Evolutionary conservation across 1,140 invertebrate species (phyloP), one percentile per base, ranked within the genome.

Genomic region (Drosophila baimaii): DNA sequence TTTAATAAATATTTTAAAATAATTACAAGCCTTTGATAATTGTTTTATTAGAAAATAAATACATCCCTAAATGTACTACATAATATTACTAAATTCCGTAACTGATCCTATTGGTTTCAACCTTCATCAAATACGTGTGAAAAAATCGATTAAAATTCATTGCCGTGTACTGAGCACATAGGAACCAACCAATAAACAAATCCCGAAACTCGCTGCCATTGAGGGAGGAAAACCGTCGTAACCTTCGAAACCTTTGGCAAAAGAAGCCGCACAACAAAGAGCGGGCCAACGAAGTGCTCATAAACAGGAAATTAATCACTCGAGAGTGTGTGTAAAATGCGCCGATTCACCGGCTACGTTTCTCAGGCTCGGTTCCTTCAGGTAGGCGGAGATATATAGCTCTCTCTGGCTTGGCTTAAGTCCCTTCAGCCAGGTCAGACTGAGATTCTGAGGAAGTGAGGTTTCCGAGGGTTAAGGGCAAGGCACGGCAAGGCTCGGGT

Each of bases 231-330:
- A 70, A 56, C 43, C 35, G 56, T 52, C 25, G 46, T 68, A 70
- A 63, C 49, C 52, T 63, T 52, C 46, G 49, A 49, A 52, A 55
- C 56, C 58, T 56, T 69, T 39, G 35, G 25, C 17, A 70, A 77
- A 77, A 70, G 82, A 85, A 85, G 82, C 82, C 82, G 75, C 83
- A 86, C 64, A 88, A 54, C 58, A 70, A 66, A 69, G 73, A 69
- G 68, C 29, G 13, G 66, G 49, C 44, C 39, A 68, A 75, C 56
- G 55, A 49, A 79, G 82, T 88, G 83, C 76, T 77, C 70, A 86
- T 88, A 88, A 86, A 86, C 83, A 86, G 83, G 83, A 86, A 86
- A 86, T 86, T 86, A 86, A 88, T 86, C 83, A 86, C 64, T 77
- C 83, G 52, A 79, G 56, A 79, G 79, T 86, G 83, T 86, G 63